These are phyloP conservation scores for Acromyrmex echinatior DNA, from an alignment of 1,140 invertebrate species.

Conservation along the genomic window DNA sequence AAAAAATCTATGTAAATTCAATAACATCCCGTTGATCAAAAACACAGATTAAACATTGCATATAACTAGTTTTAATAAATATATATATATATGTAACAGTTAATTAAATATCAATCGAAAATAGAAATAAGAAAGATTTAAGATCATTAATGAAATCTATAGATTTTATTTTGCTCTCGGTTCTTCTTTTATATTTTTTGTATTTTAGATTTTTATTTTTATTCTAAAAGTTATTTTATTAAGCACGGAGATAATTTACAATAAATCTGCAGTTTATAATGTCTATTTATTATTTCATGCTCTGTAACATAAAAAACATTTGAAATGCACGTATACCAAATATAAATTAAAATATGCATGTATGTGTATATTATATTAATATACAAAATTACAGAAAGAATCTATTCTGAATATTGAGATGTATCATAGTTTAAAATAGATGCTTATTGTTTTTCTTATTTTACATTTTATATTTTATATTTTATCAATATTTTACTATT, in stretches of 20 bases:
- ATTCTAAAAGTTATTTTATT: background rate
- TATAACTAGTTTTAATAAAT: background rate
- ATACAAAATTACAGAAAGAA: background rate
- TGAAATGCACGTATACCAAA: background rate
- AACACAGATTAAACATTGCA: background rate
- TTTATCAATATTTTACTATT: background rate
- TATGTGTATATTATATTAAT: too few relatives aligned
- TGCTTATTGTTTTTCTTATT: background rate
- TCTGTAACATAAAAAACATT: background rate
- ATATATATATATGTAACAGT: too few relatives aligned
- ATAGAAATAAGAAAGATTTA: background rate
- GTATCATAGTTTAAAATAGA: background rate
- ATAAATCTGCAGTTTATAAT: background rate
- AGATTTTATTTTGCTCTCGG: slow-evolving; percentile 2
- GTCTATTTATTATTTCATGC: background rate
- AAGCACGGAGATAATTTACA: background rate
- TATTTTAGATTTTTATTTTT: background rate
- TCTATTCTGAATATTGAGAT: background rate
- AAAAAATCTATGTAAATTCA: slow-evolving; percentile 11
- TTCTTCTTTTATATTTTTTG: background rate
- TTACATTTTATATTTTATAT: background rate
- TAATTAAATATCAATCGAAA: background rate
- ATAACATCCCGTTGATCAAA: slow-evolving; percentile 16
- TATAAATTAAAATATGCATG: background rate
- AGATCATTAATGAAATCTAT: background rate